These are phyloP conservation scores for Aphodius sticticus DNA, from an alignment of 2,888 invertebrate genomes.

Conservation along the genomic window DNA sequence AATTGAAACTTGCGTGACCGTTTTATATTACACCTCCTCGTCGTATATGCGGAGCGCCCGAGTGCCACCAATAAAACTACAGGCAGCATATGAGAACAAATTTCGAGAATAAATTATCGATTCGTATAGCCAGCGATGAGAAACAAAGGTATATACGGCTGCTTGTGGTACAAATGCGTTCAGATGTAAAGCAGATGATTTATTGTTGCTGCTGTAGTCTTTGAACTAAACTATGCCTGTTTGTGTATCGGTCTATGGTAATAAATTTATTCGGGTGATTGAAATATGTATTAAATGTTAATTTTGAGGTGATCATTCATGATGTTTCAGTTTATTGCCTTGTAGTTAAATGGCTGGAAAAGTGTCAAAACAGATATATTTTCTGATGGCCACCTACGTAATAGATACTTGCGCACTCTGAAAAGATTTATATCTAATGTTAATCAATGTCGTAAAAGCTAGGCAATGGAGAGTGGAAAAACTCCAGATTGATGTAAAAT, in stretches of 20 bases:
- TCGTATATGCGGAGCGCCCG: conserved; percentile 16
- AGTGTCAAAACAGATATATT: too few relatives aligned
- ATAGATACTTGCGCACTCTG: too few relatives aligned
- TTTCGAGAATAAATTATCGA: conserved; percentile 29
- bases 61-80: conserved; percentile 27
- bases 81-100: conserved; percentile 32
- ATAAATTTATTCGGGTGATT: background rate
- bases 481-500: too few relatives aligned
- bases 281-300: background rate
- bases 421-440: too few relatives aligned
- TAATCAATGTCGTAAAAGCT: too few relatives aligned
- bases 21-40: conserved; percentile 42
- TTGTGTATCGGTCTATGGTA: background rate
- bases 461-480: too few relatives aligned
- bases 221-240: background rate
- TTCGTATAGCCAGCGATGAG: background rate
- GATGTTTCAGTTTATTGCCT: too few relatives aligned
- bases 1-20: conserved; percentile 52
- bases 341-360: too few relatives aligned
- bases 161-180: background rate
- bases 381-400: too few relatives aligned
- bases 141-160: conserved; percentile 12
- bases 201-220: background rate
- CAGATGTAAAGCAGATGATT: background rate
- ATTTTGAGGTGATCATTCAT: background rate